Base-by-base conservation (phyloP, 2,797 vertebrate genomes). In the Acomys russatus region DNA sequence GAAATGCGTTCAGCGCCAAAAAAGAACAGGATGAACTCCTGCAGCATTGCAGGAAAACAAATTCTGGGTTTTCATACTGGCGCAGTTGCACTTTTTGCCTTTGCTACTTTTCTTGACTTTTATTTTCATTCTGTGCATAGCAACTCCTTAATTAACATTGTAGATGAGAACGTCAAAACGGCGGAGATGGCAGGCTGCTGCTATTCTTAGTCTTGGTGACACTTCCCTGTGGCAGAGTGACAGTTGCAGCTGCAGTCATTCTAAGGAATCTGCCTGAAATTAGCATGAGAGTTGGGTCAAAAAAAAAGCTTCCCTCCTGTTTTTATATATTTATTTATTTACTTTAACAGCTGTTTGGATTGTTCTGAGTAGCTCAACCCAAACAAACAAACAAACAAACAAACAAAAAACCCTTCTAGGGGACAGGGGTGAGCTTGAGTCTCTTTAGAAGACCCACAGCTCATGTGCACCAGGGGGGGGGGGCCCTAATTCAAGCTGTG, bases 181-280 rank as follows among this genome's bases (percentile, higher is more conserved):
- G 90, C 79, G 56, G 96, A 96, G 97, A 97, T 98, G 97, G 98
- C 97, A 98, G 98, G 96, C 98, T 98, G 97, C 93, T 98, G 97
- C 98, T 98, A 98, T 98, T 98, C 97, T 98, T 94, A 96, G 97
- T 95, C 83, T 85, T 98, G 97, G 97, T 96, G 94, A 98, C 98
- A 98, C 96, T 97, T 98, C 92, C 70, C 96, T 20, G 15, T 49
- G 96, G 97, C 92, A 96, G 97, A 98, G 97, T 98, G 98, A 98
- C 97, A 98, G 96, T 93, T 97, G 95, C 98, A 98, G 98, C 98
- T 98, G 98, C 98, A 98, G 96, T 98, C 97, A 92, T 95, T 97
- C 96, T 97, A 96, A 96, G 97, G 98, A 98, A 97, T 97, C 3
- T 49, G 87, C 93, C 98, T 98, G 98, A 97, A 98, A 98, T 98